Evolutionary conservation across 2,797 vertebrate genomes (phyloP), one percentile per base, ranked within the genome.

Genomic region (Peromyscus nudipes): DNA sequence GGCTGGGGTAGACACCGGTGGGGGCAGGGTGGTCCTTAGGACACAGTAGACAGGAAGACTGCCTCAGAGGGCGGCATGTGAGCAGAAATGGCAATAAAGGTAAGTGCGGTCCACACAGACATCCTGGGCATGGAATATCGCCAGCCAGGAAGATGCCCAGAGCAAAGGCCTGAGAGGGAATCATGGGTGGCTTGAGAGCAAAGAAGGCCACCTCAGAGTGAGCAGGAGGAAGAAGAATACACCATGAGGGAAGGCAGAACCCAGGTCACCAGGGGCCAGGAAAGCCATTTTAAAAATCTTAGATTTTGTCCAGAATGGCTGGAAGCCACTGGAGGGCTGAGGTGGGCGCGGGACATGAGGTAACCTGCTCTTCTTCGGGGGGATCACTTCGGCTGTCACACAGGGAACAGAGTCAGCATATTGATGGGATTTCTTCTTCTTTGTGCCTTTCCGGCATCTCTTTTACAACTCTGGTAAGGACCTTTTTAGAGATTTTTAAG

Each of bases 401-500:
- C 27, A 29, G 64, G 79, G 13, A 49, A 27, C 19, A 14, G 40
- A 34, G 21, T 85, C 83, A 85, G n/a, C 31, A n/a, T 34, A 25
- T 9, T 25, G 67, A 77, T 2, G 16, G n/a, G 29, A 9, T 25
- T 71, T 89, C 64, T 76, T 64, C 37, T 85, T 52, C 46, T 62
- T 81, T 75, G 27, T 91, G 67, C 49, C 77, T 93, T 91, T 71
- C 49, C 64, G 69, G 21, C n/a, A 52, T 82, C 55, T 86, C 89
- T 87, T 95, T 97, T 49, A 87, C 57, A 73, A 65, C 34, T 93
- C 65, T 2, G 12, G 31, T 29, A 93, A 77, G 60, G 49, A 77
- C 57, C 25, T 34, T 84, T 76, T 81, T 46, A 89, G 91, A 67
- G 49, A 95, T 94, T 95, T 52, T 94, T 88, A 73, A 92, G 95